Evolutionary conservation across 1,140 invertebrate species (phyloP), one percentile per base, ranked within the genome.

Genomic region (Nylanderia fulva): DNA sequence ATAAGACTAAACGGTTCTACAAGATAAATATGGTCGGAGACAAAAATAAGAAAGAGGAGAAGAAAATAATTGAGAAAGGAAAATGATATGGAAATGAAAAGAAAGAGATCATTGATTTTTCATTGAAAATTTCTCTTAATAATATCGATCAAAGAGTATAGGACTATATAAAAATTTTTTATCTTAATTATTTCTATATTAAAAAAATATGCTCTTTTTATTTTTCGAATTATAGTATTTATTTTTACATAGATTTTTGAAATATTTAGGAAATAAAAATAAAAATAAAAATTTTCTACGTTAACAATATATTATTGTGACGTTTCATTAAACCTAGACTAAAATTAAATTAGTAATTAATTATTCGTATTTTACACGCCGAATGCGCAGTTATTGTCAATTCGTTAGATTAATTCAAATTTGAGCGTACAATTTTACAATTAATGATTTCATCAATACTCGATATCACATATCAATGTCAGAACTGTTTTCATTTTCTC

Each of bases 331-430:
- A 15, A 48, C 2, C 4, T 52, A 33, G n/a, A 71, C 29, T 29
- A 9, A 33, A 71, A 71, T 48, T 52, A 21, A 61, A 18, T n/a
- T n/a, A n/a, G n/a, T 18, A 27, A 76, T 21, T 1, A 9, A 75
- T 21, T 36, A 61, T 60, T 58, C 39, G 39, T 76, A 76, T 76
- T 61, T 76, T 45, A 76, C 39, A 15, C 21, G 2, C 8, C 1
- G 0, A 7, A 33, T 5, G 5, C 15, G 42, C 39, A 61, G 3
- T 66, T 52, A 52, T 52, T 24, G 36, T 36, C 27, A 36, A 77
- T 52, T 61, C 13, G 33, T 76, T 45, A n/a, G 24, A 3, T 8
- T 66, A n/a, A n/a, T 33, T 48, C 45, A n/a, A 33, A 48, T 76
- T 63, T 63, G 3, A 0, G 3, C 29, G 13, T 36, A 24, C n/a